These are phyloP conservation scores for Heterodera schachtii DNA, from an alignment of 1,140 invertebrate genomes.

Conservation along the genomic window DNA sequence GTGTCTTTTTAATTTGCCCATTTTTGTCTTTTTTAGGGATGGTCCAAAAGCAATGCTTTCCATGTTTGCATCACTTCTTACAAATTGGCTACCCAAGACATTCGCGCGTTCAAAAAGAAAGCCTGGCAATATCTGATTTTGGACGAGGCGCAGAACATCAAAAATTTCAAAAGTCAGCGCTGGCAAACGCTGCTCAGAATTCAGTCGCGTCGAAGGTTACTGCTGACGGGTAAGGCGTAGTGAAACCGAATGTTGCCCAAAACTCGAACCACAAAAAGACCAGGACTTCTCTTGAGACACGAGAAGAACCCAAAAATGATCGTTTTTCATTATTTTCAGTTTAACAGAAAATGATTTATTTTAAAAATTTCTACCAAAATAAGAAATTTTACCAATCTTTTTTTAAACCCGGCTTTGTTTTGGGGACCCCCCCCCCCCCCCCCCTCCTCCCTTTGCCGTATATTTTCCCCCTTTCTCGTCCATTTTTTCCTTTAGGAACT, in stretches of 20 bases:
- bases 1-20: slow-evolving; percentile 12
- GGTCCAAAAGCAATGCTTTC: slow-evolving; percentile 98
- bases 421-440: no score
- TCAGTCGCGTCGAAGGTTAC: slow-evolving; percentile 84
- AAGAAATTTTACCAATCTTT: no score
- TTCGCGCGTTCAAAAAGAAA: slow-evolving; percentile 86
- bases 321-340: no score
- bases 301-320: no score
- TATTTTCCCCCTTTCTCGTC: no score
- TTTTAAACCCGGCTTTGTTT: no score
- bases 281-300: no score
- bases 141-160: slow-evolving; percentile 99
- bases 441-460: no score
- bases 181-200: slow-evolving; percentile 98
- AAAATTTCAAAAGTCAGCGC: slow-evolving; percentile 98
- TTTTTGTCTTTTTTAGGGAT: slow-evolving; percentile 72
- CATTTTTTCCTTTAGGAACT: slow-evolving; percentile 69
- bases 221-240: slow-evolving; percentile 78
- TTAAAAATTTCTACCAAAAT: no score
- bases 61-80: slow-evolving; percentile 97
- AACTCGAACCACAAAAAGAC: no score
- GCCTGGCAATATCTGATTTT: slow-evolving; percentile 99
- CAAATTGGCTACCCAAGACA: slow-evolving; percentile 97
- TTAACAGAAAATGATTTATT: no score
- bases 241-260: no score